These are phyloP conservation scores for Bibio marci DNA, from an alignment of 2,888 invertebrate genomes.

Conservation along the genomic window DNA sequence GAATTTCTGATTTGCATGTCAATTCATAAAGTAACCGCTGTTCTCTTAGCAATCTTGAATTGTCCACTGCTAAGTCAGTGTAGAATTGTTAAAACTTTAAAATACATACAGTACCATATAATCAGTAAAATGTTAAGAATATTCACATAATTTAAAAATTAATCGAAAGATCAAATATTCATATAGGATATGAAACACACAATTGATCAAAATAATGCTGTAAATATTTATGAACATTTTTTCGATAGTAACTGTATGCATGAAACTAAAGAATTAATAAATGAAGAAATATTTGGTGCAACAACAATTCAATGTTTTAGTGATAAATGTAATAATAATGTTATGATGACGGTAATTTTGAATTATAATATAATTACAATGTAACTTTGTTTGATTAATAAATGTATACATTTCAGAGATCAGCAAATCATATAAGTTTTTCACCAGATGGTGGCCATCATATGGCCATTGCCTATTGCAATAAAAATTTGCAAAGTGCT, in stretches of 20 bases:
- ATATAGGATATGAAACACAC: too few species aligned
- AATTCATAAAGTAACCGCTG: too few species aligned
- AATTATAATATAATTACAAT: too few species aligned
- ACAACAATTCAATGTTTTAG: not conserved
- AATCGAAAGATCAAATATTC: too few species aligned
- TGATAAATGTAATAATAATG: not conserved
- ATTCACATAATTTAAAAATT: too few species aligned
- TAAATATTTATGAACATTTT: constrained; percentile 64
- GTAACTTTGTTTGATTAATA: too few species aligned
- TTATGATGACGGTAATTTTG: not conserved
- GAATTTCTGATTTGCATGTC: too few species aligned
- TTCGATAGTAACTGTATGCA: constrained; percentile 30
- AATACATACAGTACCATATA: too few species aligned
- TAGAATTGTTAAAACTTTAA: too few species aligned
- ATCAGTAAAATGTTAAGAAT: too few species aligned
- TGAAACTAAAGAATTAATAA: not conserved
- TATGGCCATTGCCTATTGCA: constrained; percentile 64
- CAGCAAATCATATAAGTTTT: constrained; percentile 62
- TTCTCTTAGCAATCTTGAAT: too few species aligned
- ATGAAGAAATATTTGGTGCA: not conserved
- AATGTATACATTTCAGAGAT: constrained; percentile 35
- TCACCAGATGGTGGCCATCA: constrained; percentile 60
- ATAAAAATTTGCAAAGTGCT: constrained; percentile 45
- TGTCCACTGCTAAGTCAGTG: constrained; percentile 5
- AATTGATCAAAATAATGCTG: constrained; percentile 57